Evolutionary conservation across 2,888 invertebrate genomes (phyloP).

Genomic region (Andrena minutula): DNA sequence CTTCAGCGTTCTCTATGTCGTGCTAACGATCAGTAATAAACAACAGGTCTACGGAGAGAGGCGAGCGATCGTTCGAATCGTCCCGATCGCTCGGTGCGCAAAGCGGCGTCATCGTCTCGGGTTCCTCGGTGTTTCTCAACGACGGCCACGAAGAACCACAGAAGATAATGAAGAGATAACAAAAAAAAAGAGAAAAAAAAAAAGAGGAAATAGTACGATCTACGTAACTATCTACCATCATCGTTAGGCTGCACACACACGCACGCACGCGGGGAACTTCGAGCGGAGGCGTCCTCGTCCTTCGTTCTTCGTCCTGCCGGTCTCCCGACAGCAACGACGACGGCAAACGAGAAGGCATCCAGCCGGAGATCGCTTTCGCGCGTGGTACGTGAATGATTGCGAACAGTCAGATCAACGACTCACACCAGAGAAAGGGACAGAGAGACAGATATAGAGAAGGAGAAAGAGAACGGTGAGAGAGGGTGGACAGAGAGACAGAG

Average conservation of each 20-base stretch:
- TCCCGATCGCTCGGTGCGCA: constrained; percentile 28
- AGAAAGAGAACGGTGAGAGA: constrained; percentile 3
- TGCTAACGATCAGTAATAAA: constrained; percentile 46
- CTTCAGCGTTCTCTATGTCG: constrained; percentile 58
- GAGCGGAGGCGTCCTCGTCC: constrained; percentile 28
- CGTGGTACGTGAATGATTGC: constrained; percentile 65
- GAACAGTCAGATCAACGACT: constrained; percentile 71
- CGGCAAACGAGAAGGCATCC: not conserved
- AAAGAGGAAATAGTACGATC: constrained; percentile 29
- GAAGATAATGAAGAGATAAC: not conserved
- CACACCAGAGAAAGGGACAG: constrained; percentile 70
- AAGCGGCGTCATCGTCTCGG: constrained; percentile 38
- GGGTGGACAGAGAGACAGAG: constrained; percentile 37
- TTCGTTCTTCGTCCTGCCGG: not conserved
- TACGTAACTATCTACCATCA: constrained; percentile 61
- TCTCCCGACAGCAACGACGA: constrained; percentile 8
- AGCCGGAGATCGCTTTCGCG: constrained; percentile 32
- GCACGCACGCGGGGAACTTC: constrained; percentile 40
- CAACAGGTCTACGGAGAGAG: constrained; percentile 50
- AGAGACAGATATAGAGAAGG: constrained; percentile 51
- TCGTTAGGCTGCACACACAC: constrained; percentile 60
- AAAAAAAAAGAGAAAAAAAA: not conserved
- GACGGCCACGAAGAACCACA: constrained; percentile 51
- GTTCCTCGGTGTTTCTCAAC: constrained; percentile 36
- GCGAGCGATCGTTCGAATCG: constrained; percentile 52